Evolutionary conservation across 2,797 vertebrate genomes (phyloP).

Genomic region (Malacoraja senta): DNA sequence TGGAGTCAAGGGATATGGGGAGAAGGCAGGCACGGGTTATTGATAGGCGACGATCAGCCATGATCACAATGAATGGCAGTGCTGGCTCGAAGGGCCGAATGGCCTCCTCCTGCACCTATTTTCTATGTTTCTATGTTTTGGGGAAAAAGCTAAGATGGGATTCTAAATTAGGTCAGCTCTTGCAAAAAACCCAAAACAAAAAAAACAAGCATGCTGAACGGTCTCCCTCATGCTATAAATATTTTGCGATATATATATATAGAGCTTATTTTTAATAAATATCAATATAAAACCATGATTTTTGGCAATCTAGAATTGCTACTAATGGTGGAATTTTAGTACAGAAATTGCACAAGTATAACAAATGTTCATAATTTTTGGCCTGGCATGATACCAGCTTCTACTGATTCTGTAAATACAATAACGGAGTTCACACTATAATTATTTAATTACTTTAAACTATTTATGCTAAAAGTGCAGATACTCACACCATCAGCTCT

Average conservation of each 20-base stretch:
- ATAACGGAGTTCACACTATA: background rate
- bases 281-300: background rate
- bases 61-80: too few relatives aligned
- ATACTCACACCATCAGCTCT: slow-evolving; percentile 97
- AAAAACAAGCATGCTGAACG: too few relatives aligned
- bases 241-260: background rate
- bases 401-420: background rate
- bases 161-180: too few relatives aligned
- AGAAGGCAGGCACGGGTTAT: too few relatives aligned
- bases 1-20: too few relatives aligned
- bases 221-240: background rate
- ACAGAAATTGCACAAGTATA: background rate
- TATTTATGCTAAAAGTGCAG: background rate
- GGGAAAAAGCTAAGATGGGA: too few relatives aligned
- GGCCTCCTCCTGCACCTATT: too few relatives aligned
- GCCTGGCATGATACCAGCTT: background rate
- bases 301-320: background rate
- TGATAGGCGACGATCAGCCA: too few relatives aligned
- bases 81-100: too few relatives aligned
- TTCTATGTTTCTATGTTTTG: too few relatives aligned
- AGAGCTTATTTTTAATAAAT: background rate
- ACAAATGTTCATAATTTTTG: background rate
- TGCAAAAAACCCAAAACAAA: too few relatives aligned
- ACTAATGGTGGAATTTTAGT: background rate
- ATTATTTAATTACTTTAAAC: background rate